phyloP scores from a whole-genome alignment of 2,797 vertebrate genomes.

The Micromesistius poutassou region DNA sequence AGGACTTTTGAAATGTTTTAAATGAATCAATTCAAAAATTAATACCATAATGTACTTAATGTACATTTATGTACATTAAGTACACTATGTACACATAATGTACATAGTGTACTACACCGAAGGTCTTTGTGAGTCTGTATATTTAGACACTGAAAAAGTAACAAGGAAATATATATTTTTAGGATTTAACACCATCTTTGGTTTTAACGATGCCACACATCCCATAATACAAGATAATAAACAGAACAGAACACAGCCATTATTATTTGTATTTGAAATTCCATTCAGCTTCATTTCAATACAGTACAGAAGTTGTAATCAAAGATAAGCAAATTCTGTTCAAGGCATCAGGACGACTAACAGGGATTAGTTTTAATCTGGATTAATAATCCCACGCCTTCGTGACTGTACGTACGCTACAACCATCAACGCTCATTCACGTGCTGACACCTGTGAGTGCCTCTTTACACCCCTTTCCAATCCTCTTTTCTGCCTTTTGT shows the following conservation, averaged over 20 bases:
- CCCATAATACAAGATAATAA: conserved; percentile 1
- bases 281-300: conserved; percentile 3
- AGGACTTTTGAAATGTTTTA: neutral
- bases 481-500: neutral
- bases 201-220: neutral
- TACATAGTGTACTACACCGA: no score
- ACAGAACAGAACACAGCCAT: neutral
- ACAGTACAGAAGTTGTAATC: conserved; percentile 5
- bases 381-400: conserved; percentile 5
- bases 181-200: neutral
- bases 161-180: neutral
- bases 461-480: neutral
- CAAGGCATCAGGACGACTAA: conserved; percentile 2
- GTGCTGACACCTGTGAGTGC: neutral
- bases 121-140: neutral
- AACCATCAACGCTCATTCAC: neutral
- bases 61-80: no score
- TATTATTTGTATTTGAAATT: conserved; percentile 1
- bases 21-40: neutral
- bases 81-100: no score
- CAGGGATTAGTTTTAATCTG: conserved; percentile 2
- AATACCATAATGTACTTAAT: neutral
- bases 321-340: conserved; percentile 7
- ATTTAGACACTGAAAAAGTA: neutral
- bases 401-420: neutral